A percentile compares a stretch with the other conserved stretches of the same genome.
Evolutionary conservation across 1,140 invertebrate genomes (phyloP).

Genomic region (Micrasema minimum): DNA sequence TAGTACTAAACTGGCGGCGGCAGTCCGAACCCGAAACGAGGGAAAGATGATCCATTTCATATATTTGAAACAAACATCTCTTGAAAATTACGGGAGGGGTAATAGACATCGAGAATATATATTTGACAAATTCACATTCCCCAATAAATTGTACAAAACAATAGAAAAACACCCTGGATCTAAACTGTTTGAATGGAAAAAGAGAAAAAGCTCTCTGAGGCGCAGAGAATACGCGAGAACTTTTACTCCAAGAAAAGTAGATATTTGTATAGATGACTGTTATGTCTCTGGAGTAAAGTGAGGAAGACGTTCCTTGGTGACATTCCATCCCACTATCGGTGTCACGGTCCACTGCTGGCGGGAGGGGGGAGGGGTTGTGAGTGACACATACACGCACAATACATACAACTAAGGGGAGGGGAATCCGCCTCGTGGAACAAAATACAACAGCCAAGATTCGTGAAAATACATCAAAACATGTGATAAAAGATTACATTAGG

Average conservation of each 20-base stretch:
- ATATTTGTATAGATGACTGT: conserved; percentile 1
- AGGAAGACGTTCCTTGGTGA: conserved; percentile 8
- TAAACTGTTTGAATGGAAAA: background rate
- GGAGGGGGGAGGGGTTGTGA: conserved; percentile 29
- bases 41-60: background rate
- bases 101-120: too few species aligned
- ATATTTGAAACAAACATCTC: too few species aligned
- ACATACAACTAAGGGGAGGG: conserved; percentile 33
- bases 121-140: too few species aligned
- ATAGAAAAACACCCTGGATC: background rate
- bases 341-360: background rate
- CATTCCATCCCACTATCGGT: background rate
- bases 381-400: conserved; percentile 41
- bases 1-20: background rate
- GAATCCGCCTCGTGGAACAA: conserved; percentile 30
- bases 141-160: background rate
- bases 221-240: background rate
- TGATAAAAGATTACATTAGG: conserved; percentile 44
- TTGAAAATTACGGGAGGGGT: too few species aligned
- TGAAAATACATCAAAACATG: conserved; percentile 44
- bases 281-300: conserved; percentile 10
- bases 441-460: conserved; percentile 45
- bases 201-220: background rate
- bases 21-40: conserved; percentile 5
- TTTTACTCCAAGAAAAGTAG: background rate